Evolutionary conservation across 1,140 invertebrate genomes (phyloP).

Genomic region (Anadara kagoshimensis): DNA sequence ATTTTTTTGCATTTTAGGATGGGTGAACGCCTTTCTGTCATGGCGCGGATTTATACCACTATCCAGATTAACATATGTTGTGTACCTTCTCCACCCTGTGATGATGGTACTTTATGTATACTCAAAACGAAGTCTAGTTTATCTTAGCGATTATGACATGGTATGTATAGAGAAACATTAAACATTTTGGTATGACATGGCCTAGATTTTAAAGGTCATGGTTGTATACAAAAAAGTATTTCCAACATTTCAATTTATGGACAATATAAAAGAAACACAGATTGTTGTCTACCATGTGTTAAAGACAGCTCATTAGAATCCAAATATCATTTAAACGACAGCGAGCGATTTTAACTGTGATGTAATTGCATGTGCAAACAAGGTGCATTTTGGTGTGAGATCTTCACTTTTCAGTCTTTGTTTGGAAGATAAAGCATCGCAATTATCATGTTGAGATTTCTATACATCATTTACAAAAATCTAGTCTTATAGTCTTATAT

Average conservation of each 20-base stretch:
- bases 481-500: too few species aligned
- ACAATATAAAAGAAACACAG: too few species aligned
- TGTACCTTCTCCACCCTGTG: conserved; percentile 87
- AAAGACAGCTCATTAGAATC: background rate
- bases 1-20: conserved; percentile 72
- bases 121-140: conserved; percentile 42
- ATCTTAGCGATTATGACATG: conserved; percentile 44
- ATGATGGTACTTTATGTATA: conserved; percentile 58
- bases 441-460: too few species aligned
- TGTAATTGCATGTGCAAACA: too few species aligned
- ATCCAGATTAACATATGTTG: conserved; percentile 90
- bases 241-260: too few species aligned
- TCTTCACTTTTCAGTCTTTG: too few species aligned
- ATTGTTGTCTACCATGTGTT: background rate
- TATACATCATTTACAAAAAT: too few species aligned
- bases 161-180: conserved; percentile 27
- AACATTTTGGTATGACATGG: background rate
- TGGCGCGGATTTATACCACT: conserved; percentile 87
- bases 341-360: background rate
- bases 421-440: too few species aligned
- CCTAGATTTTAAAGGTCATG: background rate
- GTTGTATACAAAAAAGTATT: background rate
- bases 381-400: too few species aligned
- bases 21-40: conserved; percentile 84
- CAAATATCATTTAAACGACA: background rate